Evolutionary conservation across 2,797 vertebrate species (phyloP).

Genomic region (Glossophaga mutica): DNA sequence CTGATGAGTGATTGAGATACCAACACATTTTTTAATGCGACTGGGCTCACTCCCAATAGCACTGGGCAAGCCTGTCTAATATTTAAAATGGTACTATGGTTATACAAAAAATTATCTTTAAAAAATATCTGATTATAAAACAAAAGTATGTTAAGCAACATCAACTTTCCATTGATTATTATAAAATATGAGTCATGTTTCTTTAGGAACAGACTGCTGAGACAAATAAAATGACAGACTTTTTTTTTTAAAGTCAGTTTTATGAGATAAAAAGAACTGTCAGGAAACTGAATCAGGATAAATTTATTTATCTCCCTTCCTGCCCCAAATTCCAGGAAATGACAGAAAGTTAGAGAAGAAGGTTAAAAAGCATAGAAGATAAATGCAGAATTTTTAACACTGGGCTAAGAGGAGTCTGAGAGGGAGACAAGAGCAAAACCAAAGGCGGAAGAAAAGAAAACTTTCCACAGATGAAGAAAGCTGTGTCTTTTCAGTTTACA

Average conservation of each 20-base stretch:
- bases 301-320: slow-evolving; percentile 4
- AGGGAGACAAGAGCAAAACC: not conserved
- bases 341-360: slow-evolving; percentile 8
- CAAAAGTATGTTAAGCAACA: slow-evolving; percentile 38
- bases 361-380: not conserved
- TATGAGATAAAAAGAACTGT: slow-evolving; percentile 29
- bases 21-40: slow-evolving; percentile 30
- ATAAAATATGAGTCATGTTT: slow-evolving; percentile 53
- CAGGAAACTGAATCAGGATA: slow-evolving; percentile 36
- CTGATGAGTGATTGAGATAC: slow-evolving; percentile 64
- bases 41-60: slow-evolving; percentile 64
- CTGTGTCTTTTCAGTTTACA: not conserved
- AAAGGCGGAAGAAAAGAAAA: not conserved
- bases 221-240: slow-evolving; percentile 53
- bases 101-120: not conserved
- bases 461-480: not conserved
- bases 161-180: slow-evolving; percentile 24
- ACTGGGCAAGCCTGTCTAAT: slow-evolving; percentile 35
- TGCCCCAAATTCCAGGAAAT: slow-evolving; percentile 13
- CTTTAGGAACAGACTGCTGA: slow-evolving; percentile 40
- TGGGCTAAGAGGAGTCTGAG: not conserved
- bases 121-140: slow-evolving; percentile 52
- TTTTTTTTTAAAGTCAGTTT: not conserved
- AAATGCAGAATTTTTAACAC: not conserved
- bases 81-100: slow-evolving; percentile 29